Conservation (phyloP, 35 echinoderm and acorn worm genomes). For the Heliocidaris erythrogramma region DNA sequence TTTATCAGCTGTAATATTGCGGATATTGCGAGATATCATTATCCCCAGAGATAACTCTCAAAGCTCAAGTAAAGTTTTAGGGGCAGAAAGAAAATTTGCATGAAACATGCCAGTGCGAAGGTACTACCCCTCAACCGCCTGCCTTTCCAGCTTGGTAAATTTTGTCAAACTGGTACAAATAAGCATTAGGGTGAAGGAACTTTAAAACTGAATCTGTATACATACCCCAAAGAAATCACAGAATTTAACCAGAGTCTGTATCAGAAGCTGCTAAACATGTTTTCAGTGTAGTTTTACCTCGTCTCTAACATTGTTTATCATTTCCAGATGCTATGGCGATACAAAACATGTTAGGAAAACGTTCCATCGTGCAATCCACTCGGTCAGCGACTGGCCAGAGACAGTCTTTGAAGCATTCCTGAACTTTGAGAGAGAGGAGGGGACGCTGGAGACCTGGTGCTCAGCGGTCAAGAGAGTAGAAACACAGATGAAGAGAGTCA, state of each 20-base stretch:
- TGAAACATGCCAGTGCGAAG: no score
- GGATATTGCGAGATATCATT: no score
- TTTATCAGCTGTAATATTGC: no score
- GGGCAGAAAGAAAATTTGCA: no score
- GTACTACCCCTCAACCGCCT: no score
- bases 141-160: no score
- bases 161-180: no score
- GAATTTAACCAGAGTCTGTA: not conserved
- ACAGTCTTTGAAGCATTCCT: slow-evolving; percentile 76
- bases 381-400: slow-evolving; percentile 87
- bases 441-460: slow-evolving; percentile 76
- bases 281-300: not conserved
- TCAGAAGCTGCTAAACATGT: not conserved
- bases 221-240: no score
- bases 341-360: slow-evolving; percentile 83
- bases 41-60: no score
- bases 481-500: slow-evolving; percentile 78
- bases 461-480: slow-evolving; percentile 70
- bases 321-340: slow-evolving; percentile 73
- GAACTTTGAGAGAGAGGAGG: slow-evolving; percentile 95
- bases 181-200: no score
- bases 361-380: slow-evolving; percentile 72
- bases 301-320: not conserved
- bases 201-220: no score
- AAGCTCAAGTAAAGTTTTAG: no score